Conservation (phyloP, 1,140 invertebrate species). For the Bathynomus jamesi region DNA sequence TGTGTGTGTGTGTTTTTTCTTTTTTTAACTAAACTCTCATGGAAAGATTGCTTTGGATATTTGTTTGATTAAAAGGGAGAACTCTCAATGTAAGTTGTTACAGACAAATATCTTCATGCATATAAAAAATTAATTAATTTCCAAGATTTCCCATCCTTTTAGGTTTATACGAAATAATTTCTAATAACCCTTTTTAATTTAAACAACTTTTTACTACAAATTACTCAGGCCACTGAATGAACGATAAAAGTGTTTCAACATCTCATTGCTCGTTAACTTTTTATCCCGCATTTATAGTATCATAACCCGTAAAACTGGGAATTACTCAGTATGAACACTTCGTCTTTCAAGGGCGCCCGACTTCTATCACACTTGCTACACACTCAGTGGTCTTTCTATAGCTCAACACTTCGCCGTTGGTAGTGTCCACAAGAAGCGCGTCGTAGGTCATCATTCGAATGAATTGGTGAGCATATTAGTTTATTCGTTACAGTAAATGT, state of each 20-base stretch:
- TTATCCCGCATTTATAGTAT: slow-evolving; percentile 8
- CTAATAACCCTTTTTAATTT: too few species aligned
- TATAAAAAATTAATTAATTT: too few species aligned
- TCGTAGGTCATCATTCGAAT: slow-evolving; percentile 54
- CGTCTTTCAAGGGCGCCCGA: slow-evolving; percentile 65
- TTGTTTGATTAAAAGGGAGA: too few species aligned
- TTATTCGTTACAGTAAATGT: slow-evolving; percentile 13
- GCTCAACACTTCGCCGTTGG: slow-evolving; percentile 68
- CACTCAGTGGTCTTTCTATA: slow-evolving; percentile 85
- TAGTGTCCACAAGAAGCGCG: slow-evolving; percentile 41
- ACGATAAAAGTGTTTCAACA: neutral
- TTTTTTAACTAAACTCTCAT: too few species aligned
- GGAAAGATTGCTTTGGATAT: too few species aligned
- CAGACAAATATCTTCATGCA: too few species aligned
- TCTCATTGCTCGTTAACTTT: neutral
- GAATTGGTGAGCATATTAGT: slow-evolving; percentile 51
- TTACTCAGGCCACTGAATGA: neutral
- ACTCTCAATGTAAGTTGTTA: too few species aligned
- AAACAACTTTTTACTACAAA: neutral
- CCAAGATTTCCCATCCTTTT: too few species aligned
- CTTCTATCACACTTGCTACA: slow-evolving; percentile 95
- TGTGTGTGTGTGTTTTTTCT: too few species aligned
- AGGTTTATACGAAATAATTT: too few species aligned
- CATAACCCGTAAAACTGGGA: neutral
- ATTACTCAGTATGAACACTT: slow-evolving; percentile 20